Percentiles rank a stretch among this genome's conserved stretches.
phyloP scores from a whole-genome alignment of 2,113 vertebrate species.

The Vidua chalybeata region DNA sequence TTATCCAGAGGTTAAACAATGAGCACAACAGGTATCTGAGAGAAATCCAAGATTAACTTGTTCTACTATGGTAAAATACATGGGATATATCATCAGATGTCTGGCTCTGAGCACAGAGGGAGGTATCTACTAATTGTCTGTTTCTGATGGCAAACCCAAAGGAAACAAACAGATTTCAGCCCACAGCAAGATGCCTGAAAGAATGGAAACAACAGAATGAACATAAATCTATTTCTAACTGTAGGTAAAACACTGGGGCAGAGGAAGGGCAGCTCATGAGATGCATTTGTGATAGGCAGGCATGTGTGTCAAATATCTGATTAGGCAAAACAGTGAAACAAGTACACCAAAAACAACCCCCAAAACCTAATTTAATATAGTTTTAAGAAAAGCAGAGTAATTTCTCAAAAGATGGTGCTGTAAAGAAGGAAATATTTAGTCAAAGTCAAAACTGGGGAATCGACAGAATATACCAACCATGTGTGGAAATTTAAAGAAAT shows the following conservation, averaged over 20 bases:
- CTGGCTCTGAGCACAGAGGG: neutral
- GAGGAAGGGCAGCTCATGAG: neutral
- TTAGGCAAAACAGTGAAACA: neutral
- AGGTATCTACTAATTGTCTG: neutral
- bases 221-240: neutral
- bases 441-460: neutral
- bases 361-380: neutral
- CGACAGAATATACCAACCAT: neutral
- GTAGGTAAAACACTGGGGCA: neutral
- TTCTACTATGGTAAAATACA: neutral
- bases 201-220: neutral
- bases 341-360: neutral
- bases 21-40: neutral
- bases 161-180: conserved; percentile 8
- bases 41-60: neutral
- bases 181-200: neutral
- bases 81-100: neutral
- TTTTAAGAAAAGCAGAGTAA: neutral
- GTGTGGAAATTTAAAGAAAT: neutral
- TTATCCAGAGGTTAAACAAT: neutral
- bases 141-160: neutral
- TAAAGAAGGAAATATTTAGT: neutral
- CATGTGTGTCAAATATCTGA: neutral
- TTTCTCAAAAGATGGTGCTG: neutral
- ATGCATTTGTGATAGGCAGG: neutral